These are phyloP conservation scores for Rhinoptilus africanus DNA, from an alignment of 2,113 vertebrate genomes.

Conservation along the genomic window DNA sequence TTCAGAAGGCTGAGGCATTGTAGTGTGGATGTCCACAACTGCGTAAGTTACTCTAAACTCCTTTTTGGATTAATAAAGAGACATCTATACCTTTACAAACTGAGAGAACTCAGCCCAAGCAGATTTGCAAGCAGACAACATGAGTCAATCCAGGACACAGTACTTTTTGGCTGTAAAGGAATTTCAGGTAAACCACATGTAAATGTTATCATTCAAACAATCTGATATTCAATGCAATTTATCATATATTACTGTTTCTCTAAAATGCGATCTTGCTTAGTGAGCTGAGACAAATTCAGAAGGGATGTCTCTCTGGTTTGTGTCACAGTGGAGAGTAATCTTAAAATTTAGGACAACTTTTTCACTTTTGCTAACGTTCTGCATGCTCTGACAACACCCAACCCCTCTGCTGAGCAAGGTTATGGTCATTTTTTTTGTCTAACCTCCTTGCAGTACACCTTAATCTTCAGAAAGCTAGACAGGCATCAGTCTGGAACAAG, in stretches of 20 bases:
- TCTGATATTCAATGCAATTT: not conserved
- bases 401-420: not conserved
- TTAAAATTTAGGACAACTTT: not conserved
- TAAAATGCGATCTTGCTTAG: too few relatives aligned
- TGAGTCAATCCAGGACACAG: too few relatives aligned
- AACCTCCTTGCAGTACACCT: not conserved
- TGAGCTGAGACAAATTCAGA: not conserved
- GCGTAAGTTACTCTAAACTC: not conserved
- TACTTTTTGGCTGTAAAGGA: not conserved
- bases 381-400: not conserved
- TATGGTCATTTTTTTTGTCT: not conserved
- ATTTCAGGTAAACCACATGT: not conserved
- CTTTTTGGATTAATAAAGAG: not conserved
- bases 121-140: not conserved
- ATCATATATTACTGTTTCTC: not conserved
- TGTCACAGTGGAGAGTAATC: not conserved
- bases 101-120: not conserved
- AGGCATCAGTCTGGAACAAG: not conserved
- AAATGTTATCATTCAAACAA: not conserved
- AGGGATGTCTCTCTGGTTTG: not conserved
- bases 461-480: not conserved
- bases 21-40: too few relatives aligned
- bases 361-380: not conserved
- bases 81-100: not conserved
- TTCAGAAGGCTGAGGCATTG: not conserved